Percentiles rank a stretch among this genome's conserved stretches.
Conservation (phyloP, 2,888 invertebrate genomes). For the Caenorhabditis zanzibari region DNA sequence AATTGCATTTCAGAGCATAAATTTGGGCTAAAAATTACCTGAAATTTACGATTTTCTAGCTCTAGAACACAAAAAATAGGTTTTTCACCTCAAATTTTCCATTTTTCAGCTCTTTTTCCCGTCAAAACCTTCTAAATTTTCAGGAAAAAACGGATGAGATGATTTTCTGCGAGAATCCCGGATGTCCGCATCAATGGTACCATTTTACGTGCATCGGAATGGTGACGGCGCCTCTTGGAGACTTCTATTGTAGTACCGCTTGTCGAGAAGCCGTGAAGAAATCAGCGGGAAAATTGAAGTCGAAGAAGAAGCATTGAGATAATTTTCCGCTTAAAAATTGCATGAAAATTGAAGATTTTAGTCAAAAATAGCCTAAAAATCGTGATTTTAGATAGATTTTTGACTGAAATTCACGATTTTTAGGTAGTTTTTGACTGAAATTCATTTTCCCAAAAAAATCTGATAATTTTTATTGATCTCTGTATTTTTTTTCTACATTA, state of each 20-base stretch:
- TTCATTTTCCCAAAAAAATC: no score
- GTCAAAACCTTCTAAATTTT: slow-evolving; percentile 18
- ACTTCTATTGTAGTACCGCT: slow-evolving; percentile 84
- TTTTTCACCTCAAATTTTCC: not conserved
- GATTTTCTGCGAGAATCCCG: slow-evolving; percentile 95
- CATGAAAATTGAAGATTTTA: no score
- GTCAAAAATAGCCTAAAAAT: no score
- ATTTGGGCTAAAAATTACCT: not conserved
- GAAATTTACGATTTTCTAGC: not conserved
- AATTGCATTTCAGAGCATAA: slow-evolving; percentile 3
- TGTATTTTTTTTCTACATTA: no score
- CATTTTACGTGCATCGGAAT: slow-evolving; percentile 84
- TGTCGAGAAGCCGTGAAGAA: slow-evolving; percentile 10
- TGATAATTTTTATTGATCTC: not conserved
- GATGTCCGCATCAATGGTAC: slow-evolving; percentile 86
- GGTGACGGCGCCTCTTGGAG: slow-evolving; percentile 64
- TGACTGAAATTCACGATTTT: no score
- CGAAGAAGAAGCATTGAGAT: not conserved
- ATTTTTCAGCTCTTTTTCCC: not conserved
- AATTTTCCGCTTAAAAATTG: no score
- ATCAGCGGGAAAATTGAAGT: not conserved
- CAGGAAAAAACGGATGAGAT: slow-evolving; percentile 94
- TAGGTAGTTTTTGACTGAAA: no score
- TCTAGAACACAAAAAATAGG: no score
- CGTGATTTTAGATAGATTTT: no score